Percentiles rank a stretch among this genome's conserved stretches.
Conservation (phyloP, 2,888 invertebrate species). For the Ennomos fuscantarius region DNA sequence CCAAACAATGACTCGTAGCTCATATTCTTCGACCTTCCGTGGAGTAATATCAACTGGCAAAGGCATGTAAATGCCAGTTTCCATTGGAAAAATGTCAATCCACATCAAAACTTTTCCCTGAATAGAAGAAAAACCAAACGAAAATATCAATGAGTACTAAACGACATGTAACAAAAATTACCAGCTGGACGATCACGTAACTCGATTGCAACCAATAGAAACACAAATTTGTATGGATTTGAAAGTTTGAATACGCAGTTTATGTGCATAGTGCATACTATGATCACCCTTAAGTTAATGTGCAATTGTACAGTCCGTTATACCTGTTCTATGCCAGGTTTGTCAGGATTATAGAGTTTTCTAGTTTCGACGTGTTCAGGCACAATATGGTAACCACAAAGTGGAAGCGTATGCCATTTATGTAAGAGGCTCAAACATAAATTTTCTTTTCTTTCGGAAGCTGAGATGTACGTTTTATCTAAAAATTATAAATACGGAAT, state of each 20-base stretch:
- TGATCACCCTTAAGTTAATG: no score
- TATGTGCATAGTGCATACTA: no score
- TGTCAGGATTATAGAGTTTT: conserved; percentile 89
- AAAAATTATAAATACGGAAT: background rate
- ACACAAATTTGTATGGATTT: no score
- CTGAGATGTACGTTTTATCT: conserved; percentile 51
- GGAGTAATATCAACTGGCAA: conserved; percentile 92
- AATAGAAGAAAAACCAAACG: background rate
- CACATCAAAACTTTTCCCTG: conserved; percentile 96
- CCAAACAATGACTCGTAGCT: conserved; percentile 89
- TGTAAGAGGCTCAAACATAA: conserved; percentile 91
- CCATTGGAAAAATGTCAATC: conserved; percentile 92
- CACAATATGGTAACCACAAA: conserved; percentile 91
- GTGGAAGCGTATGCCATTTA: conserved; percentile 90
- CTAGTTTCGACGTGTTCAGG: conserved; percentile 97
- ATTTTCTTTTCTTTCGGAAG: conserved; percentile 87
- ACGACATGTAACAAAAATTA: no score
- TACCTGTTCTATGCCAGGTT: conserved; percentile 85
- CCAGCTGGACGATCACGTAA: no score
- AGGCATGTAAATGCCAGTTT: conserved; percentile 86
- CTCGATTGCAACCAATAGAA: no score
- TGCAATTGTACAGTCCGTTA: background rate
- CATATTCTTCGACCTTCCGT: conserved; percentile 87
- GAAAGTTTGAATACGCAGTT: no score
- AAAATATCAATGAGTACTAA: background rate